phyloP scores from a whole-genome alignment of 1,140 invertebrate genomes.

The Zaprionus gabonicus region DNA sequence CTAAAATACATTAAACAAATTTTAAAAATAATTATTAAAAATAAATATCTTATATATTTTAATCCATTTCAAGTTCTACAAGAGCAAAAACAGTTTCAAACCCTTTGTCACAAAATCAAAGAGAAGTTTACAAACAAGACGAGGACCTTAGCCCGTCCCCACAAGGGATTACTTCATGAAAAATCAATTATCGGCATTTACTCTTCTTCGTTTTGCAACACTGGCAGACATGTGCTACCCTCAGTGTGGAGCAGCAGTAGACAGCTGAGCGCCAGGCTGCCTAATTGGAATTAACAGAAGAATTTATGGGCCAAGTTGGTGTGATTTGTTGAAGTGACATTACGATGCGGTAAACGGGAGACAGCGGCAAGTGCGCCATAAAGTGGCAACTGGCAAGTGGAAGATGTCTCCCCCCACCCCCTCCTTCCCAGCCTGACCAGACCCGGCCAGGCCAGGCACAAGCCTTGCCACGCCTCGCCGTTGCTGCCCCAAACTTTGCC shows the following conservation, averaged over 20 bases:
- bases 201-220: constrained; percentile 23
- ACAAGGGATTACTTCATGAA: constrained; percentile 28
- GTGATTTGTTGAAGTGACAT: constrained; percentile 78
- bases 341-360: constrained; percentile 72
- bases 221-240: constrained; percentile 20
- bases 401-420: background rate
- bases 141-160: background rate
- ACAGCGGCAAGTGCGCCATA: constrained; percentile 54
- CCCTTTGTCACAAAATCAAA: background rate
- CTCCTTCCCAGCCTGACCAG: background rate
- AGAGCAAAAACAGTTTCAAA: background rate
- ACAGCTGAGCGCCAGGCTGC: constrained; percentile 50
- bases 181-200: constrained; percentile 52
- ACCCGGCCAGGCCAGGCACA: background rate
- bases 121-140: background rate
- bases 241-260: background rate
- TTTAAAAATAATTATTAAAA: no score
- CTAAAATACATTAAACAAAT: no score
- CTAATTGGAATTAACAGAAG: constrained; percentile 76
- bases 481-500: background rate
- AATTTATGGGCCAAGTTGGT: constrained; percentile 73
- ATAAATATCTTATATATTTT: no score
- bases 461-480: background rate
- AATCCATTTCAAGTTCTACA: background rate
- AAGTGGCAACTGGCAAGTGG: constrained; percentile 33